Evolutionary conservation across 2,113 vertebrate species (phyloP).

Genomic region (Chionomys nivalis): DNA sequence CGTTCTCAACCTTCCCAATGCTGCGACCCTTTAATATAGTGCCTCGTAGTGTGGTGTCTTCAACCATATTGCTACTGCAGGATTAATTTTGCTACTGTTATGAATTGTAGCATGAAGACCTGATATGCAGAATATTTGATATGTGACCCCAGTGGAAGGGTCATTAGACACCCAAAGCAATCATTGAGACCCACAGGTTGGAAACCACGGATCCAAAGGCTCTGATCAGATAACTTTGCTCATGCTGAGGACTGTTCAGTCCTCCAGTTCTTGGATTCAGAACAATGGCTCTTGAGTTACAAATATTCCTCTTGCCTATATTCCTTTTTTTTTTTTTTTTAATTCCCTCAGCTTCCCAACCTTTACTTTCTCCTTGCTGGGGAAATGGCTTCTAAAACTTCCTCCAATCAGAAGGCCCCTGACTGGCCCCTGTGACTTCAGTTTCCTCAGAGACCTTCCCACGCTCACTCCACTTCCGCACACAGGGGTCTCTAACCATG

Average conservation of each 20-base stretch:
- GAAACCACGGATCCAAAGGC: rapidly evolving
- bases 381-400: rapidly evolving
- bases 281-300: rapidly evolving
- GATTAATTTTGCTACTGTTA: neutral
- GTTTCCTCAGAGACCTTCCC: too few relatives aligned
- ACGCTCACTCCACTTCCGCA: rapidly evolving
- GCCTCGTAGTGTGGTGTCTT: neutral
- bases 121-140: too few relatives aligned
- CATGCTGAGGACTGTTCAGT: neutral
- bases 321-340: neutral
- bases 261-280: too few relatives aligned
- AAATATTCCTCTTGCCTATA: rapidly evolving
- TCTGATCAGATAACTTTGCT: rapidly evolving
- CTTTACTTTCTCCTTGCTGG: neutral
- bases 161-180: neutral
- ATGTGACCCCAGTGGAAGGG: neutral
- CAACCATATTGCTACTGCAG: neutral
- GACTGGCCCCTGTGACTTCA: rapidly evolving
- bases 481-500: rapidly evolving
- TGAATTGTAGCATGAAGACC: neutral
- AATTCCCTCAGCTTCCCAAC: rapidly evolving
- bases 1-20: too few relatives aligned
- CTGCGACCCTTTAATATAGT: neutral
- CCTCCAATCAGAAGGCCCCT: rapidly evolving
- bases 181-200: neutral